Conservation (phyloP, 1,140 invertebrate genomes). For the Drosophila nikananu region DNA sequence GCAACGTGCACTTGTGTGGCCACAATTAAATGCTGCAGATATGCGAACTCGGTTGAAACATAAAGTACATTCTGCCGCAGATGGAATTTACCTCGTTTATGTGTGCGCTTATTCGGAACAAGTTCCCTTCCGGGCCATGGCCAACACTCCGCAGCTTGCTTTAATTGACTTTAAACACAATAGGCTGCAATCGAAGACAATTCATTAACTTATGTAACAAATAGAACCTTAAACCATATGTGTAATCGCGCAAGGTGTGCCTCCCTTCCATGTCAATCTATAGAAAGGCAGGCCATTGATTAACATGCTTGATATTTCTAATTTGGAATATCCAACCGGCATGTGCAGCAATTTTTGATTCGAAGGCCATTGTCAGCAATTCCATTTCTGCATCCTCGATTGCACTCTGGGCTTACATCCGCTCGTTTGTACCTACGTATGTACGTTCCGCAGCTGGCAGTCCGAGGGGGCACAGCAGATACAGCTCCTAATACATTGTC, state of each 20-base stretch:
- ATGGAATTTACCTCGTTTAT: background rate
- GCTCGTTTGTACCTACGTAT: slow-evolving; percentile 12
- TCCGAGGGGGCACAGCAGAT: slow-evolving; percentile 28
- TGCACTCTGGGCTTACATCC: slow-evolving; percentile 4
- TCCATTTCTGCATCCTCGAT: slow-evolving; percentile 6
- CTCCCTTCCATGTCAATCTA: background rate
- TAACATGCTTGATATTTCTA: background rate
- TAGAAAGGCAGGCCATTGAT: background rate
- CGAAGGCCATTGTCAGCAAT: slow-evolving; percentile 1
- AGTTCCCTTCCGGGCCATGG: background rate
- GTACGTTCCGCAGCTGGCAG: slow-evolving; percentile 23
- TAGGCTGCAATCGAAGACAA: background rate
- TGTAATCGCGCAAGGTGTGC: background rate
- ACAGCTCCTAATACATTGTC: slow-evolving; percentile 62
- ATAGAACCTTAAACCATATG: background rate
- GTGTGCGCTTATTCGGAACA: background rate
- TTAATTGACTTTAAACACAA: background rate
- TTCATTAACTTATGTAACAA: background rate
- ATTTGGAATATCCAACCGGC: slow-evolving; percentile 5
- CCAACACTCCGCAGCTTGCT: background rate
- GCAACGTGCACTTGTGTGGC: slow-evolving; percentile 3
- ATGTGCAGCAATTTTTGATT: background rate
- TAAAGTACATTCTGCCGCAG: background rate
- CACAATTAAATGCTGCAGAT: slow-evolving; percentile 12
- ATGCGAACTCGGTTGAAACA: background rate